Evolutionary conservation across 2,888 invertebrate genomes (phyloP).

Genomic region (Cactoblastis cactorum): DNA sequence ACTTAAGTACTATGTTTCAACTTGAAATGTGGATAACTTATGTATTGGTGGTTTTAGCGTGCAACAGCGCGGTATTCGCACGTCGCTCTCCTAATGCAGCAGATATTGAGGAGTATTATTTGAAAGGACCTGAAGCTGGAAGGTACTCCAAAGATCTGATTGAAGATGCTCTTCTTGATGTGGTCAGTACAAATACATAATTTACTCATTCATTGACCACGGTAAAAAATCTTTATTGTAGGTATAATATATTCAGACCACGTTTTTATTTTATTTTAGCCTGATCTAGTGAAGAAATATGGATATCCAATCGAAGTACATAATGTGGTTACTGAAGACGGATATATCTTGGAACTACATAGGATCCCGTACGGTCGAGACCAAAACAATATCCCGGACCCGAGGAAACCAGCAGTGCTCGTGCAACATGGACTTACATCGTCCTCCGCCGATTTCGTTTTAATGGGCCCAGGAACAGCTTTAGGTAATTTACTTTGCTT

Average conservation of each 20-base stretch:
- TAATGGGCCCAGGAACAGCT: slow-evolving; percentile 82
- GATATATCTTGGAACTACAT: slow-evolving; percentile 51
- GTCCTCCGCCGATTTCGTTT: slow-evolving; percentile 84
- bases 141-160: slow-evolving; percentile 36
- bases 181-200: slow-evolving; percentile 26
- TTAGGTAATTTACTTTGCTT: slow-evolving; percentile 62
- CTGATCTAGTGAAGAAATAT: slow-evolving; percentile 49
- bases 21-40: slow-evolving; percentile 21
- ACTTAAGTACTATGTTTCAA: background rate
- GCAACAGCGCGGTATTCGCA: slow-evolving; percentile 18
- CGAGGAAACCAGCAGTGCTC: slow-evolving; percentile 70
- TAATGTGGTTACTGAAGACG: slow-evolving; percentile 48
- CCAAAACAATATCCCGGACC: slow-evolving; percentile 31
- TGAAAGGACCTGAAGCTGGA: slow-evolving; percentile 21
- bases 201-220: too few relatives aligned
- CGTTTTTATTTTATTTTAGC: slow-evolving; percentile 23
- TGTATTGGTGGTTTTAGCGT: slow-evolving; percentile 20
- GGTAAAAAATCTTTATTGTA: too few relatives aligned
- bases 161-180: slow-evolving; percentile 44
- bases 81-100: slow-evolving; percentile 36
- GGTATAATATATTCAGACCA: background rate
- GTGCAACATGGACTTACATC: slow-evolving; percentile 83
- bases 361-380: slow-evolving; percentile 36
- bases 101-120: slow-evolving; percentile 29
- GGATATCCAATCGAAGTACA: slow-evolving; percentile 33